These are phyloP conservation scores for Rhodeus uyekii DNA, from an alignment of 2,797 vertebrate genomes.

Conservation along the genomic window DNA sequence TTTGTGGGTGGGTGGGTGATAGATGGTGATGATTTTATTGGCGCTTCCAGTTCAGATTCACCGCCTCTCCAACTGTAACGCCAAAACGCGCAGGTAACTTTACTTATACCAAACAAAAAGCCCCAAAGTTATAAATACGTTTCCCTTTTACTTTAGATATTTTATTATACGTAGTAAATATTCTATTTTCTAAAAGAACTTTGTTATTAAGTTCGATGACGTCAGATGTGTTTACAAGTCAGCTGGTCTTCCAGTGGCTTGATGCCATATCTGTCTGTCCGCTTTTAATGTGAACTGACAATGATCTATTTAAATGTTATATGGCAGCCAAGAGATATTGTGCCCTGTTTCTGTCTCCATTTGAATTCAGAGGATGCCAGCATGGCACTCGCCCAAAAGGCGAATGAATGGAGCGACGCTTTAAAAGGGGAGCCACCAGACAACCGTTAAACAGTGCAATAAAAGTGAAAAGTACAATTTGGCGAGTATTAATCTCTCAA, in stretches of 20 bases:
- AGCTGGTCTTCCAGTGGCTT: not conserved
- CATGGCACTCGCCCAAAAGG: constrained; percentile 55
- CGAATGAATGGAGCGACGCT: constrained; percentile 55
- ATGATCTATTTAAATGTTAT: constrained; percentile 61
- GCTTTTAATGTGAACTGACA: constrained; percentile 48
- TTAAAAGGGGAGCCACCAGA: constrained; percentile 31
- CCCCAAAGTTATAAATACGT: not conserved
- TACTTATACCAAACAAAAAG: not conserved
- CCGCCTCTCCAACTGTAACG: not conserved
- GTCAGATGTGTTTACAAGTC: not conserved
- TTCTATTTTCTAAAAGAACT: no score
- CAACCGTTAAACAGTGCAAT: constrained; percentile 55
- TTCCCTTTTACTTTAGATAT: no score
- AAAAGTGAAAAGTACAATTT: constrained; percentile 48
- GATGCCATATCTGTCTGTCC: constrained; percentile 13
- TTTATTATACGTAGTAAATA: no score
- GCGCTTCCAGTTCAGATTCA: not conserved
- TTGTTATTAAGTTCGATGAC: not conserved
- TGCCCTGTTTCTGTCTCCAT: constrained; percentile 43
- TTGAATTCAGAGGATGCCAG: constrained; percentile 62
- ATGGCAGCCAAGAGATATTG: constrained; percentile 46
- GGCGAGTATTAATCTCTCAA: constrained; percentile 42
- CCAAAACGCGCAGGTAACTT: not conserved
- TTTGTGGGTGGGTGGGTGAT: no score
- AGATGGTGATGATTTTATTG: not conserved